Evolutionary conservation across 2,113 vertebrate genomes (phyloP).

Genomic region (Cyanoramphus novaezelandiae): DNA sequence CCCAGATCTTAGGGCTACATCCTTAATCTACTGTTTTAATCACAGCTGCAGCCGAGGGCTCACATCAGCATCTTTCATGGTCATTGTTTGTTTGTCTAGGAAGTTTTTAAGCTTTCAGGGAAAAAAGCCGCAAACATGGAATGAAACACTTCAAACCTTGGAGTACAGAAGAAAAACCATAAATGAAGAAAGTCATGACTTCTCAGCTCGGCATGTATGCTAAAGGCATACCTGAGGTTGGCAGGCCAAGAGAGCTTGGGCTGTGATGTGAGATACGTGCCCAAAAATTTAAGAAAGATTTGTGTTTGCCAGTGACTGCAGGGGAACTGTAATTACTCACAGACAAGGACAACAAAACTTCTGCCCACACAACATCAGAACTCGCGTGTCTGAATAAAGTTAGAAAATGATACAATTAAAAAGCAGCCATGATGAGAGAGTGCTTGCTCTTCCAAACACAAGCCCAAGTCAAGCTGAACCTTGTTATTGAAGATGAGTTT

Average conservation of each 20-base stretch:
- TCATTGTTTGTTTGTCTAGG: background rate
- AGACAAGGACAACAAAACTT: background rate
- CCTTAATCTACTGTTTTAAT: background rate
- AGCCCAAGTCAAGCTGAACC: background rate
- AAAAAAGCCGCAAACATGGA: constrained; percentile 1
- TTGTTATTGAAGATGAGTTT: background rate
- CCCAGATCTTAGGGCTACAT: background rate
- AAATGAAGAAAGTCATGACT: background rate
- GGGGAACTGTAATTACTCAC: background rate
- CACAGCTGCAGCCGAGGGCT: background rate
- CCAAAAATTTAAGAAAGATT: background rate
- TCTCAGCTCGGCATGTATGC: background rate
- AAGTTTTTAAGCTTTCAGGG: background rate
- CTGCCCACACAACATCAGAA: background rate
- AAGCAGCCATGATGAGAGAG: background rate
- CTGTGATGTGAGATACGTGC: background rate
- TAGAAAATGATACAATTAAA: background rate
- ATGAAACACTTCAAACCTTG: background rate
- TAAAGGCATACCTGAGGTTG: background rate
- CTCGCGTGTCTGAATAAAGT: background rate
- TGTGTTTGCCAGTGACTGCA: background rate
- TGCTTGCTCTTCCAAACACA: background rate
- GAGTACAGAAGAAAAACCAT: background rate
- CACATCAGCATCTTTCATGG: background rate
- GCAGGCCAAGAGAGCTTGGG: background rate